phyloP scores from a whole-genome alignment of 2,888 invertebrate genomes.

The Nemotelus pantherinus region DNA sequence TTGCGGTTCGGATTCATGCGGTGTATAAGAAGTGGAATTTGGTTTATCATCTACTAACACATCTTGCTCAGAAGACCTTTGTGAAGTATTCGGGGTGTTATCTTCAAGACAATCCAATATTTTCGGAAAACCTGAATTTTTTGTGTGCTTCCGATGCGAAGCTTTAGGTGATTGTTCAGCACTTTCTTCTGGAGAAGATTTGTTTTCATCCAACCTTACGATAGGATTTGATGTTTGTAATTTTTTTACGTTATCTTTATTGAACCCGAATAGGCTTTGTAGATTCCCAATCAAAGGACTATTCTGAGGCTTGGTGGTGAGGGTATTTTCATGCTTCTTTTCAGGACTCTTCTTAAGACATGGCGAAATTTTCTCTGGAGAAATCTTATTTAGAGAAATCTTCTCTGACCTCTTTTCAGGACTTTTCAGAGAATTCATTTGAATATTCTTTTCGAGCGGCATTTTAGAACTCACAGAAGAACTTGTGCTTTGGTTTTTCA shows the following conservation, averaged over 20 bases:
- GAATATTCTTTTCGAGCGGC: not conserved
- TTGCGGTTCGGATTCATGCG: too few relatives aligned
- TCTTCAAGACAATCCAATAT: not conserved
- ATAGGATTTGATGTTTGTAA: slow-evolving; percentile 1
- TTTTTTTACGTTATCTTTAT: slow-evolving; percentile 43
- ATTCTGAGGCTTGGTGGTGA: not conserved
- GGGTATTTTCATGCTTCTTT: too few relatives aligned
- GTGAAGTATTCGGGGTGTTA: not conserved
- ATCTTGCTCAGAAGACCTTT: too few relatives aligned
- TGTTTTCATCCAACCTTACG: too few relatives aligned
- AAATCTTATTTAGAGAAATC: too few relatives aligned
- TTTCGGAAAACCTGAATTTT: not conserved
- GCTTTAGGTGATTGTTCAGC: not conserved
- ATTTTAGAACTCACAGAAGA: not conserved
- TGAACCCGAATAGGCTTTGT: slow-evolving; percentile 45
- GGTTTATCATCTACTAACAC: too few relatives aligned
- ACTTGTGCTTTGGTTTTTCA: too few relatives aligned
- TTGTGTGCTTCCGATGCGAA: not conserved
- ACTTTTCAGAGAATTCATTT: too few relatives aligned
- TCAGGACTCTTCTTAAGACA: too few relatives aligned
- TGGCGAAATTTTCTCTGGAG: too few relatives aligned
- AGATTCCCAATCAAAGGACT: slow-evolving; percentile 38
- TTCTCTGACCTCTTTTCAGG: too few relatives aligned
- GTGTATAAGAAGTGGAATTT: too few relatives aligned
- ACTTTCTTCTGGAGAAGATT: not conserved